A percentile compares a stretch with the other conserved stretches of the same genome.
These are phyloP conservation scores for Sarcophaga peregrina DNA, from an alignment of 1,140 invertebrate genomes.

Conservation along the genomic window DNA sequence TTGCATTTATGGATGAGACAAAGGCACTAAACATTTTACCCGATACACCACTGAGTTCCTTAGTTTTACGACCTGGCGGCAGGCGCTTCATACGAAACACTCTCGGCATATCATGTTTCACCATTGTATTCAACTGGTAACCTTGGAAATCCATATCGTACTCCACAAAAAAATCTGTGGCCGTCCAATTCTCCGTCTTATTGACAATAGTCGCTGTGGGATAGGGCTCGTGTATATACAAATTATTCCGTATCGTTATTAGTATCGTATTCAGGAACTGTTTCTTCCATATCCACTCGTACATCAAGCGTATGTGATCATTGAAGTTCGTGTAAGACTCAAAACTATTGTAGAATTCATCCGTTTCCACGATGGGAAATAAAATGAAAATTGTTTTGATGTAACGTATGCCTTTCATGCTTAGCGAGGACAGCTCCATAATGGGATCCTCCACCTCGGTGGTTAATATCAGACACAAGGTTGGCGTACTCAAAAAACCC, in stretches of 20 bases:
- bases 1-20: conserved; percentile 54
- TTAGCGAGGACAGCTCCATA: conserved; percentile 56
- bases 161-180: conserved; percentile 50
- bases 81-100: conserved; percentile 52
- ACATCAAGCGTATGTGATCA: conserved; percentile 43
- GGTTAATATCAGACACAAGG: conserved; percentile 54
- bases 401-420: conserved; percentile 49
- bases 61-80: conserved; percentile 42
- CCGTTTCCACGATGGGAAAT: conserved; percentile 46
- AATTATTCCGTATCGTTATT: conserved; percentile 52
- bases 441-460: conserved; percentile 56
- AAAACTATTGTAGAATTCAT: conserved; percentile 43
- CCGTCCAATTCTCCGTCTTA: conserved; percentile 50
- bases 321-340: conserved; percentile 45
- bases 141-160: conserved; percentile 51
- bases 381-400: conserved; percentile 58
- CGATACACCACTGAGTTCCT: conserved; percentile 52
- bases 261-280: conserved; percentile 56
- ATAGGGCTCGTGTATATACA: conserved; percentile 56
- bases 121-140: conserved; percentile 52
- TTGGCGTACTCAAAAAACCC: conserved; percentile 55
- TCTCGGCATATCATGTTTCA: conserved; percentile 55
- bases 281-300: conserved; percentile 55
- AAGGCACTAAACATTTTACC: conserved; percentile 56
- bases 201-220: conserved; percentile 51